phyloP scores from a whole-genome alignment of 2,797 vertebrate species.

The Pangasius krempfi region DNA sequence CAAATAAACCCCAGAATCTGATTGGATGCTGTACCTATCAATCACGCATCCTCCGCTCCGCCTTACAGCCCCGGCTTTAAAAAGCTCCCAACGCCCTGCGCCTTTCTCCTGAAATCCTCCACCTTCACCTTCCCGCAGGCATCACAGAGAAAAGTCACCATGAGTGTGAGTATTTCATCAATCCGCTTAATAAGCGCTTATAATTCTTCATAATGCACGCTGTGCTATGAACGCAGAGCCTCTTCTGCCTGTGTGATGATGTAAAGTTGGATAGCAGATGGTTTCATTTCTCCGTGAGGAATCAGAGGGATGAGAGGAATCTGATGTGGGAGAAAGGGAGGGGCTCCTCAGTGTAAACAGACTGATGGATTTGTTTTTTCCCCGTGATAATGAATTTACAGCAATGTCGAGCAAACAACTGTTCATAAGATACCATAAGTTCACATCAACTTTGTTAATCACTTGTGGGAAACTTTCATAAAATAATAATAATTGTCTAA shows the following conservation, averaged over 20 bases:
- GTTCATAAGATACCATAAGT: background rate
- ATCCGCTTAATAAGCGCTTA: background rate
- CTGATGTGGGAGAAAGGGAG: background rate
- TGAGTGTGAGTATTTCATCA: conserved; percentile 4
- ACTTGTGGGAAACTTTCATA: background rate
- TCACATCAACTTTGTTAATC: background rate
- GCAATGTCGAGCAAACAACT: background rate
- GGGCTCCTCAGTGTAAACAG: no score
- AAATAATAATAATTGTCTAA: background rate
- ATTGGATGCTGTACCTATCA: background rate
- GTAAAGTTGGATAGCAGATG: background rate
- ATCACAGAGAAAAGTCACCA: background rate
- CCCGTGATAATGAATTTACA: background rate
- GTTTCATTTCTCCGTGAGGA: background rate
- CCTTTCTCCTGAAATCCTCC: background rate
- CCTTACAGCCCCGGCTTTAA: background rate
- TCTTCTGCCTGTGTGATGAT: background rate
- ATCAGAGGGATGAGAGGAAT: background rate
- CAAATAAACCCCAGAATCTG: background rate
- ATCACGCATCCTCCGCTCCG: background rate
- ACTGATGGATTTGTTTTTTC: background rate
- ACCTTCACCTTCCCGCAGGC: background rate
- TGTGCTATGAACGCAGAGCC: background rate
- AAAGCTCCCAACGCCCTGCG: background rate
- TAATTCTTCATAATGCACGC: background rate